Conservation (phyloP, 1,140 invertebrate genomes). For the Brachionus koreanus region DNA sequence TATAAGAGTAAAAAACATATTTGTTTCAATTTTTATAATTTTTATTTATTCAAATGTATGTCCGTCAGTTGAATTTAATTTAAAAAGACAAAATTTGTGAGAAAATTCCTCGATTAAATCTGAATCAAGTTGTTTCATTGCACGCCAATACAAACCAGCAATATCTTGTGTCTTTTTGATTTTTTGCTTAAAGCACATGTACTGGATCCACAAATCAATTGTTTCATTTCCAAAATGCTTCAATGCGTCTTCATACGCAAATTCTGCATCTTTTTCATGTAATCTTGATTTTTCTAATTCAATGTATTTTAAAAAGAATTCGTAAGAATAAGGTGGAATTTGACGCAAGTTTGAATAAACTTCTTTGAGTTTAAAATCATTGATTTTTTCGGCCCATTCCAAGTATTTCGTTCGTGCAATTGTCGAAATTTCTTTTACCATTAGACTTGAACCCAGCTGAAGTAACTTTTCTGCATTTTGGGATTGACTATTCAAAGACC, state of each 20-base stretch:
- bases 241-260: constrained; percentile 30
- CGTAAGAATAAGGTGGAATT: not conserved
- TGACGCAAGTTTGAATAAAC: not conserved
- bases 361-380: not conserved
- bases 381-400: not conserved
- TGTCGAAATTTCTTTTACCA: not conserved
- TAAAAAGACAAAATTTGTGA: constrained; percentile 43
- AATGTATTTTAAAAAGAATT: constrained; percentile 14
- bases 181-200: constrained; percentile 6
- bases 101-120: not conserved
- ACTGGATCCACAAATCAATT: constrained; percentile 17
- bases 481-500: not conserved
- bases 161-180: not conserved
- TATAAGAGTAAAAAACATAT: too few species aligned
- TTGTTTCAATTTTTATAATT: too few species aligned
- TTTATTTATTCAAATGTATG: too few species aligned
- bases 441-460: constrained; percentile 19
- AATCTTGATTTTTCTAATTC: constrained; percentile 8
- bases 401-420: not conserved
- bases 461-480: constrained; percentile 12
- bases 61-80: constrained; percentile 1
- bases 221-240: not conserved
- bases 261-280: not conserved
- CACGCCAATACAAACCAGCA: constrained; percentile 19
- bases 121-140: not conserved